phyloP scores from a whole-genome alignment of 2,888 invertebrate genomes.

The Beris chalybata region DNA sequence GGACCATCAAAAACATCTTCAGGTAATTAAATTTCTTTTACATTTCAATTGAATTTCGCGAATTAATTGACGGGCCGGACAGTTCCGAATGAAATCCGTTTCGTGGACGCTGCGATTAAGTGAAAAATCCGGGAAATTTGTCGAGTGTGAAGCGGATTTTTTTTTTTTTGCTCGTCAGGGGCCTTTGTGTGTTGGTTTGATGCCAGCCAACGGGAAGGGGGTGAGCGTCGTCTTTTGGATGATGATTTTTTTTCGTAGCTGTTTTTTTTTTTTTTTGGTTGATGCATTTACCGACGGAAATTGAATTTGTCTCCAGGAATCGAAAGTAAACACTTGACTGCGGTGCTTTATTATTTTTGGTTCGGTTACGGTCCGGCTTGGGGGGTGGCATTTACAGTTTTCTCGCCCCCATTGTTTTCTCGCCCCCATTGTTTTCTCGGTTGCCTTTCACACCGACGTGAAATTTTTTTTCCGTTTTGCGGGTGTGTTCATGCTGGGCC shows the following conservation, averaged over 20 bases:
- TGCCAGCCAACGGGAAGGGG: constrained; percentile 5
- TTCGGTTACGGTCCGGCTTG: too few species aligned
- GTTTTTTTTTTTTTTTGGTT: too few species aligned
- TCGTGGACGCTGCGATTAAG: neutral
- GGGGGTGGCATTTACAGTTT: too few species aligned
- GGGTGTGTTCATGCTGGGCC: too few species aligned
- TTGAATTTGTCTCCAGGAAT: too few species aligned
- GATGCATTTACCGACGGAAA: too few species aligned
- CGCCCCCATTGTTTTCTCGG: too few species aligned
- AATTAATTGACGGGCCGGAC: neutral
- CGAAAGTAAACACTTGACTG: too few species aligned
- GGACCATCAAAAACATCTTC: constrained; percentile 15
- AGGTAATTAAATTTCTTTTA: constrained; percentile 18
- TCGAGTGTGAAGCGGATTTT: constrained; percentile 15
- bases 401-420: too few species aligned
- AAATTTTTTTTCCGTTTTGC: too few species aligned
- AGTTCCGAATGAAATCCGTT: neutral
- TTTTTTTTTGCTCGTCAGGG: neutral
- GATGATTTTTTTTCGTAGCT: neutral
- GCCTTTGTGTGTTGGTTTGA: constrained; percentile 27
- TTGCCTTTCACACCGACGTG: too few species aligned
- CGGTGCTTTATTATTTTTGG: too few species aligned
- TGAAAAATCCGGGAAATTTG: constrained; percentile 22
- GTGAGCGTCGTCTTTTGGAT: constrained; percentile 18
- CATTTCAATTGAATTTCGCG: neutral